These are phyloP conservation scores for Triplophysa tibetana DNA, from an alignment of 2,113 vertebrate species.

Conservation along the genomic window DNA sequence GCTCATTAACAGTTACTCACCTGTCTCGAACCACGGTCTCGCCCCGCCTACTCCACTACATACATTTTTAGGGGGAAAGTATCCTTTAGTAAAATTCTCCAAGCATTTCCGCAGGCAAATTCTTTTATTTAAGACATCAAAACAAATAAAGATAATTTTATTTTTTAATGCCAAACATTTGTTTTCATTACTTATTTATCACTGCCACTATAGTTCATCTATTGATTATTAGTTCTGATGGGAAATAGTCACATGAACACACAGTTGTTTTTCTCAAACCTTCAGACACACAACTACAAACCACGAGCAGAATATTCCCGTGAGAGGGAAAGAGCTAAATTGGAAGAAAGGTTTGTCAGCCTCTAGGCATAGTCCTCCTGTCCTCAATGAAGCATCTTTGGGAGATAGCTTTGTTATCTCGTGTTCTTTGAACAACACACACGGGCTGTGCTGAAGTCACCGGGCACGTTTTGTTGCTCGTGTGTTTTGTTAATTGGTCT, in stretches of 20 bases:
- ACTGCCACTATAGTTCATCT: background rate
- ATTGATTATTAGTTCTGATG: background rate
- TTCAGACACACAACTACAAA: background rate
- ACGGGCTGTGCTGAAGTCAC: constrained; percentile 41
- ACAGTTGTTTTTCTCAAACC: constrained; percentile 16
- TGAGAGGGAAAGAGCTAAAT: background rate
- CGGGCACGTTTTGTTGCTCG: constrained; percentile 40
- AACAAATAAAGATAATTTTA: too few relatives aligned
- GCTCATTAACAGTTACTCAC: too few relatives aligned
- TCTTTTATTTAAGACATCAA: too few relatives aligned
- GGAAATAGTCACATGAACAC: background rate
- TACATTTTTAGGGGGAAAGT: too few relatives aligned
- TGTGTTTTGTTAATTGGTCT: constrained; percentile 57
- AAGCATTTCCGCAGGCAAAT: too few relatives aligned
- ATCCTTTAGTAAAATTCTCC: too few relatives aligned
- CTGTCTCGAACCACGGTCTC: too few relatives aligned
- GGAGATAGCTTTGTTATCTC: constrained; percentile 18
- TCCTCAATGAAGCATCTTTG: background rate
- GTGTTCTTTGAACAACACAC: constrained; percentile 52
- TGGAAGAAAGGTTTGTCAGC: background rate
- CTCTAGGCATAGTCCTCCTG: background rate
- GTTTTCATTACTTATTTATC: constrained; percentile 17
- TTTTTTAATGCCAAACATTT: background rate
- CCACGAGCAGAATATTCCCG: background rate
- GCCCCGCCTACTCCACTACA: too few relatives aligned